A percentile compares a stretch with the other conserved stretches of the same genome.
phyloP scores from a whole-genome alignment of 2,888 invertebrate genomes.

The Diabrotica balteata region DNA sequence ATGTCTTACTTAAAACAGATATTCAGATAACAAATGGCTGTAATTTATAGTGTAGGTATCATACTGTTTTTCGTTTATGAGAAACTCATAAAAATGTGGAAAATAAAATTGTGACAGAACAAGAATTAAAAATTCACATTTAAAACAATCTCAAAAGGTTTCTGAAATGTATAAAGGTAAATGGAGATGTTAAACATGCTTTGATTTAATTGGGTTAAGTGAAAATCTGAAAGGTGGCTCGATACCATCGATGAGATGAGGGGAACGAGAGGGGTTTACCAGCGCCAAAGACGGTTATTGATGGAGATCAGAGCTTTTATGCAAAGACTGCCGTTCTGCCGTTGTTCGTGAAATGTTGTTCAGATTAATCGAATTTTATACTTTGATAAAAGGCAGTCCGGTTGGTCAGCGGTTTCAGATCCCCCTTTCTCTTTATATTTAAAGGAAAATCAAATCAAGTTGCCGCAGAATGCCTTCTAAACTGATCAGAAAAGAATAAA shows the following conservation, averaged over 20 bases:
- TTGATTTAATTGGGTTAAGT: conserved; percentile 56
- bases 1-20: no score
- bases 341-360: conserved; percentile 51
- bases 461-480: conserved; percentile 44
- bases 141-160: neutral
- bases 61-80: no score
- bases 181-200: conserved; percentile 51
- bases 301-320: conserved; percentile 52
- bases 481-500: conserved; percentile 47
- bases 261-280: conserved; percentile 18
- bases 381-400: conserved; percentile 50
- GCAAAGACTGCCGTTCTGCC: conserved; percentile 44
- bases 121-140: no score
- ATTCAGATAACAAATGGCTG: no score
- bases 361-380: conserved; percentile 55
- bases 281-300: conserved; percentile 44
- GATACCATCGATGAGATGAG: conserved; percentile 15
- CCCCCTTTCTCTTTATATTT: conserved; percentile 40
- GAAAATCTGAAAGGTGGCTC: conserved; percentile 49
- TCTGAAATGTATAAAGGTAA: conserved; percentile 26
- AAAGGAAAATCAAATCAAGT: conserved; percentile 48
- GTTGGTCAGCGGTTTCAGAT: conserved; percentile 47
- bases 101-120: no score
- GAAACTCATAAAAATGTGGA: no score
- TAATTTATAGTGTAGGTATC: no score